phyloP scores from a whole-genome alignment of 2,888 invertebrate genomes.

The Eristalis pertinax region DNA sequence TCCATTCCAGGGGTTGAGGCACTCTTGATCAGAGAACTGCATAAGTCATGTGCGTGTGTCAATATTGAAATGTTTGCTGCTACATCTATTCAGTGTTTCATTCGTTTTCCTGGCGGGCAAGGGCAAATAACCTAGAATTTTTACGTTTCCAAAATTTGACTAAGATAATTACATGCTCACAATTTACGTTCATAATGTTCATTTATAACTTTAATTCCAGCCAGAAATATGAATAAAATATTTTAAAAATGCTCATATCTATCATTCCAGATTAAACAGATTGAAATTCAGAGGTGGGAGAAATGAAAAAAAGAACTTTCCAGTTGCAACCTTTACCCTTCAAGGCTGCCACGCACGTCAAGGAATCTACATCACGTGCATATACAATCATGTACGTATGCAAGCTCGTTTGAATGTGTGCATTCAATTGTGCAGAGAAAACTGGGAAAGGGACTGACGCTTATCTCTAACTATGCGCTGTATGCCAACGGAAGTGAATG shows the following conservation, averaged over 20 bases:
- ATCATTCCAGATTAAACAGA: conserved; percentile 47
- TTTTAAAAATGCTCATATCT: neutral
- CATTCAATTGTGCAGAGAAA: conserved; percentile 18
- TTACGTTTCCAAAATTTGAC: too few relatives aligned
- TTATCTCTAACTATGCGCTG: conserved; percentile 32
- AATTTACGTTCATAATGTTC: too few relatives aligned
- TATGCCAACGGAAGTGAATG: conserved; percentile 32
- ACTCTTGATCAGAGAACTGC: too few relatives aligned
- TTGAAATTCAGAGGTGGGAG: neutral
- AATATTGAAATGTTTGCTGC: too few relatives aligned
- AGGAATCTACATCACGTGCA: conserved; percentile 21
- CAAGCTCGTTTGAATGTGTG: neutral
- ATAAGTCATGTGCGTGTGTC: too few relatives aligned
- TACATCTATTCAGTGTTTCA: too few relatives aligned
- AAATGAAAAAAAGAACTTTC: neutral
- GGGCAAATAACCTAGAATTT: too few relatives aligned
- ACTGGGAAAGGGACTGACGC: conserved; percentile 39
- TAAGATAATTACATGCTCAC: too few relatives aligned
- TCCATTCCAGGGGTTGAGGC: too few relatives aligned
- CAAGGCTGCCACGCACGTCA: conserved; percentile 56
- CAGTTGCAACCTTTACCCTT: conserved; percentile 41
- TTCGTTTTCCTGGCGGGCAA: too few relatives aligned
- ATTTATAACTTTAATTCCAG: too few relatives aligned
- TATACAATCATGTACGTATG: conserved; percentile 6
- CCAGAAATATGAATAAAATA: neutral